Base-by-base conservation (phyloP, 2,797 vertebrate genomes). In the Sparidentex hasta region DNA sequence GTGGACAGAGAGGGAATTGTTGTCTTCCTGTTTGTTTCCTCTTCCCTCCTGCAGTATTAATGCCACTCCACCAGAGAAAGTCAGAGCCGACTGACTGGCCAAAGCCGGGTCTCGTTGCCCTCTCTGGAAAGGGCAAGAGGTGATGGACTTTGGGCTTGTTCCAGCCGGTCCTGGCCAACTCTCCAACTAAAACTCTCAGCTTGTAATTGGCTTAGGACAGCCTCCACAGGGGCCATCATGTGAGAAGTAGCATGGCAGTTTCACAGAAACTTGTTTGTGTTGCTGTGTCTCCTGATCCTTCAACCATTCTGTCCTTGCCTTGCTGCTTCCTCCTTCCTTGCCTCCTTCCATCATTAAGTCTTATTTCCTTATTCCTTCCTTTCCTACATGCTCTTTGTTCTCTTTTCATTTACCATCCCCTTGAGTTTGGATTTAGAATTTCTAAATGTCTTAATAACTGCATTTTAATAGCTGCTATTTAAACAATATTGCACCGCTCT, bases 151-250 rank as follows among this genome's bases (percentile, higher is more conserved):
- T 90, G 92, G 92, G 85, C 87, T 91, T 75, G 87, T 93, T 94
- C 92, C 91, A 94, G 87, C 63, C 69, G 18, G 90, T 90, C 88
- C 82, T 88, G 80, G 88, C 90, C 88, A 87, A 84, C 92, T 92
- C 91, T 91, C 91, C 57, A 84, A 88, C 91, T 92, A 85, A 91
- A 91, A 86, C 84, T 92, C 85, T 82, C 82, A 76, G 79, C 91
- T 88, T 90, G 92, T 94, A 93, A 94, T 94, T 94, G 92, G 92
- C 91, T 90, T 92, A 93, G 90, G 93, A 93, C 88, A 92, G 92
- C 64, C 90, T 93, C 92, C 86, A 82, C 89, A 88, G 90, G 92
- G 93, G 91, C 89, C 77, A 89, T 91, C 93, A 92, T 93, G 91
- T 93, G 89, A 94, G 88, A 90, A 86, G 87, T 83, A 89, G 88